Evolutionary conservation across 2,113 vertebrate species (phyloP).

Genomic region (Sander lucioperca): DNA sequence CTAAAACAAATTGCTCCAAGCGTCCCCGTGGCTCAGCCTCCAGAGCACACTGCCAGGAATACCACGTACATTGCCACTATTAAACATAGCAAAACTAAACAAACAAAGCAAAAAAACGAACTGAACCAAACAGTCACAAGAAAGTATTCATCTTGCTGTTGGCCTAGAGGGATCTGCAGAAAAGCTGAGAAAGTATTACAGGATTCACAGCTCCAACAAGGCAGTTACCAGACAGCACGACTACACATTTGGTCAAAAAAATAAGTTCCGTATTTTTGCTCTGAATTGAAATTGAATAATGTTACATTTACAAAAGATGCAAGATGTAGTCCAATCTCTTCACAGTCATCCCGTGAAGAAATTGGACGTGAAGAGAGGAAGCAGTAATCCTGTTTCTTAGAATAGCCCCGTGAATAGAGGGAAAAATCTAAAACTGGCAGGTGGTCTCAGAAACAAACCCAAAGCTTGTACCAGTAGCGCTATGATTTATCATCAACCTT

Average conservation of each 20-base stretch:
- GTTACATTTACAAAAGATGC: constrained; percentile 20
- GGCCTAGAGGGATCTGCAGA: constrained; percentile 30
- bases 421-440: constrained; percentile 61
- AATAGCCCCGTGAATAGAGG: constrained; percentile 46
- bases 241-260: neutral
- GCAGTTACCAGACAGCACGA: neutral
- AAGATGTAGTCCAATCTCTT: constrained; percentile 29
- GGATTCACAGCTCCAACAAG: neutral
- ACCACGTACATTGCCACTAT: constrained; percentile 21
- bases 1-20: constrained; percentile 69
- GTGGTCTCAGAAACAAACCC: constrained; percentile 62
- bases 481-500: constrained; percentile 78
- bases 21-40: constrained; percentile 58
- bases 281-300: neutral
- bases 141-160: constrained; percentile 21
- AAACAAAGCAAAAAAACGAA: constrained; percentile 10
- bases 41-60: constrained; percentile 29
- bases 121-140: constrained; percentile 5
- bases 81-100: constrained; percentile 30
- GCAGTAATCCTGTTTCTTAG: constrained; percentile 60
- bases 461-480: constrained; percentile 50
- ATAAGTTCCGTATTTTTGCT: neutral
- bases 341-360: constrained; percentile 20
- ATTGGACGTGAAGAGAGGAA: constrained; percentile 60
- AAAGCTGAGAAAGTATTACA: constrained; percentile 32